These are phyloP conservation scores for Hiodon tergisus DNA, from an alignment of 2,113 vertebrate genomes.

Conservation along the genomic window DNA sequence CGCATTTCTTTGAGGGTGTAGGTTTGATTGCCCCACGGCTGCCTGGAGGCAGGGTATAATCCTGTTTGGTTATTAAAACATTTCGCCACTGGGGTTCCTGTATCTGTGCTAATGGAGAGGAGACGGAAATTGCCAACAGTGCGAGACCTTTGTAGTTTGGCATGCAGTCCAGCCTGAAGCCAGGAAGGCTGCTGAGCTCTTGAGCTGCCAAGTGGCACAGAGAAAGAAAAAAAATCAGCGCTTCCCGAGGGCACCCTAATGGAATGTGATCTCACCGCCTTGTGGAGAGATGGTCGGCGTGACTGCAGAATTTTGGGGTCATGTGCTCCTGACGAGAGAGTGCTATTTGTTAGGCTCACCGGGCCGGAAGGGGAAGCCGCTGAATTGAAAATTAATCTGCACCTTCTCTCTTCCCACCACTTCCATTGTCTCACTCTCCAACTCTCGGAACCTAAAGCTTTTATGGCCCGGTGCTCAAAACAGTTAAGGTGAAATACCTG, in stretches of 20 bases:
- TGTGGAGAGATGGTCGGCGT: constrained; percentile 28
- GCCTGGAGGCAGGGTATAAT: constrained; percentile 31
- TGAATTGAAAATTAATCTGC: constrained; percentile 8
- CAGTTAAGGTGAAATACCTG: too few relatives aligned
- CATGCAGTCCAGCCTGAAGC: constrained; percentile 23
- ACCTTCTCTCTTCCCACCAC: not conserved
- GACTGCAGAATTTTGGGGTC: constrained; percentile 13
- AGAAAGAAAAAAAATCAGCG: constrained; percentile 28
- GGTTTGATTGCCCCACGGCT: not conserved
- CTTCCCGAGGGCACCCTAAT: constrained; percentile 33
- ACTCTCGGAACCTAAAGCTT: too few relatives aligned
- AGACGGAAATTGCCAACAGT: constrained; percentile 30
- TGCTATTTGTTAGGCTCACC: not conserved
- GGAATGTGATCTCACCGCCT: constrained; percentile 41
- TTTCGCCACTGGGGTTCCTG: constrained; percentile 31
- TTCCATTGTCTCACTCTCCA: not conserved
- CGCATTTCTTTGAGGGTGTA: constrained; percentile 7
- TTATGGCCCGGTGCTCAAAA: too few relatives aligned
- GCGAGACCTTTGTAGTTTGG: constrained; percentile 31
- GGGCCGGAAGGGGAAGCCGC: not conserved
- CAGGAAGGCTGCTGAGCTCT: constrained; percentile 17
- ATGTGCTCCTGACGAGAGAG: not conserved
- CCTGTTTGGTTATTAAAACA: constrained; percentile 43
- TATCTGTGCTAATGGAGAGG: constrained; percentile 33
- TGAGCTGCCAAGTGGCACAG: constrained; percentile 22